Evolutionary conservation across 1,140 invertebrate genomes (phyloP), one percentile per base, ranked within the genome.

Genomic region (Mycetomoellerius zeteki): DNA sequence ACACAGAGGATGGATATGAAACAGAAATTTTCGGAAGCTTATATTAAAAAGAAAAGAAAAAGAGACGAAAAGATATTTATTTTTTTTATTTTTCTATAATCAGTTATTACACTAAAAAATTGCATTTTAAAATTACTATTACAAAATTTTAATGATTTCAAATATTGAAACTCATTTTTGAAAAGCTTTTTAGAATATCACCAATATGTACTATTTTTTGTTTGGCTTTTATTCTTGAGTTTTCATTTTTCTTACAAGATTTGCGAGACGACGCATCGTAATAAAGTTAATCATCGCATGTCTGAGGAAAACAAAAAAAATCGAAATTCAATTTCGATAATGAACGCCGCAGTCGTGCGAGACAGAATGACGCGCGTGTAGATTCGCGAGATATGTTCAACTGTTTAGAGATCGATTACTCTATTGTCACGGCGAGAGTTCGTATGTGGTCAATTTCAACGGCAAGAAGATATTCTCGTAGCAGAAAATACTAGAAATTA

Each of bases 261-360:
- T 69, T 52, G 47, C 77, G 64, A n/a, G 24, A 72, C 56, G 19
- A 72, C 52, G 67, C n/a, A n/a, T n/a, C n/a, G n/a, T n/a, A n/a
- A n/a, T 21, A 19, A 56, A 43, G 21, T 58, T 58, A 27, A 82
- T 82, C 33, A 58, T 81, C 21, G 33, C 10, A n/a, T 7, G n/a
- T 7, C 33, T 24, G 12, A 27, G 16, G 4, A 30, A 43, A 72
- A 58, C 10, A 21, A 16, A 10, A 19, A n/a, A 71, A 54, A 37
- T 54, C 50, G 19, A 72, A 72, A 72, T 72, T 82, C 47, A 82
- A 72, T 82, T 33, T 72, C 67, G 78, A 82, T 82, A 58, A 82
- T 72, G 67, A 82, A 72, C 52, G 24, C 43, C 76, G 33, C 52
- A 21, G 43, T 65, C n/a, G 27, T 47, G 50, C 43, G 47, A 80